Percentiles rank a stretch among this genome's conserved stretches.
Evolutionary conservation across 2,888 invertebrate genomes (phyloP).

Genomic region (Prenolepis imparis): DNA sequence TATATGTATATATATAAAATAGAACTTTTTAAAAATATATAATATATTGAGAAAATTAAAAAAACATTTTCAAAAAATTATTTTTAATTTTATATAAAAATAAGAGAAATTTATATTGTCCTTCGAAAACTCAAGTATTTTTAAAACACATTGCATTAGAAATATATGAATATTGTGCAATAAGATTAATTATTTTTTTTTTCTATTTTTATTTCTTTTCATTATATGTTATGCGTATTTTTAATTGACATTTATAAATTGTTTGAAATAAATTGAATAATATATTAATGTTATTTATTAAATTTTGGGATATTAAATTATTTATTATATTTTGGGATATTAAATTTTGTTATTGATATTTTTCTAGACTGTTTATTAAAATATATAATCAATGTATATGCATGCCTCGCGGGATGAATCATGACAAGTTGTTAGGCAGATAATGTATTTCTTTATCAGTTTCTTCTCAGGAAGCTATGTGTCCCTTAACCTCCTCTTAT

Average conservation of each 20-base stretch:
- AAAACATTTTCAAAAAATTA: neutral
- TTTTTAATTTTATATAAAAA: neutral
- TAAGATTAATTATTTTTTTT: neutral
- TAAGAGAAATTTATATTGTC: neutral
- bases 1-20: neutral
- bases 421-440: slow-evolving; percentile 41
- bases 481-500: slow-evolving; percentile 52
- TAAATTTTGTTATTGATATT: slow-evolving; percentile 11
- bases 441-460: slow-evolving; percentile 47
- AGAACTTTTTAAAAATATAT: neutral
- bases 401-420: slow-evolving; percentile 39
- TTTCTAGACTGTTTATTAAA: neutral
- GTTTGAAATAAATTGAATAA: neutral
- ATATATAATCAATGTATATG: neutral
- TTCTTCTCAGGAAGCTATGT: slow-evolving; percentile 40
- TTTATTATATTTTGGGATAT: slow-evolving; percentile 21
- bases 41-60: neutral
- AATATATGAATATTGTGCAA: neutral
- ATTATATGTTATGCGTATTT: neutral
- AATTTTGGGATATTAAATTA: slow-evolving; percentile 25
- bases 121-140: neutral
- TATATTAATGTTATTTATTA: neutral
- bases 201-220: neutral
- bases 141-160: neutral
- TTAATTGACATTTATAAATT: neutral